Evolutionary conservation across 2,888 invertebrate genomes (phyloP).

Genomic region (Portevinia maculata): DNA sequence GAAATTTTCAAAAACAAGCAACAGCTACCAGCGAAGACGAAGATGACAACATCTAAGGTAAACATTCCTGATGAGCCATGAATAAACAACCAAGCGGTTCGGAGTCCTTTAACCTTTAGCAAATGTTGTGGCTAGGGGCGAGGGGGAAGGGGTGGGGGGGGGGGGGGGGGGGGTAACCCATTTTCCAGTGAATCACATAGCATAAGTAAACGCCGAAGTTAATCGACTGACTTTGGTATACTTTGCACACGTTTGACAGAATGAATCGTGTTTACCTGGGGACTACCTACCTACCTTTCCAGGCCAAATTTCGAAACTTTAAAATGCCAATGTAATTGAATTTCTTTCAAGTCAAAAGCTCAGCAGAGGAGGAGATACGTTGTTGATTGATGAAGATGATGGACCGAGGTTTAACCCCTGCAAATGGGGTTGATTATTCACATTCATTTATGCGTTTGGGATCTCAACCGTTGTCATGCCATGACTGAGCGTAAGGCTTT

Average conservation of each 20-base stretch:
- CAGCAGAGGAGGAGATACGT: conserved; percentile 16
- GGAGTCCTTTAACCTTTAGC: neutral
- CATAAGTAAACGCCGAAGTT: conserved; percentile 57
- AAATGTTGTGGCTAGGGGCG: too few species aligned
- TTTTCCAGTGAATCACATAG: conserved; percentile 31
- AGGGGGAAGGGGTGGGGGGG: too few species aligned
- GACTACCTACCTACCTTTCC: conserved; percentile 25
- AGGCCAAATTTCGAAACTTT: conserved; percentile 38
- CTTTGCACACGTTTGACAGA: conserved; percentile 4
- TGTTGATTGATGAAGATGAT: conserved; percentile 71
- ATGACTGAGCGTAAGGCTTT: conserved; percentile 38
- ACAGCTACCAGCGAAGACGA: conserved; percentile 38
- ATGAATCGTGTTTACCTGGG: conserved; percentile 53
- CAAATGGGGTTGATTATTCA: conserved; percentile 65
- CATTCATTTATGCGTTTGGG: conserved; percentile 16
- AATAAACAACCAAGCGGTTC: conserved; percentile 48
- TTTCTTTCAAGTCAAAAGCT: conserved; percentile 51
- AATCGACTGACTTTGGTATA: conserved; percentile 49
- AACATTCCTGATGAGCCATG: conserved; percentile 56
- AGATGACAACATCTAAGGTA: conserved; percentile 6
- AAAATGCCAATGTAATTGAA: conserved; percentile 67
- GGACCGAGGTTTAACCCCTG: conserved; percentile 59
- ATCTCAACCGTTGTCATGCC: conserved; percentile 20
- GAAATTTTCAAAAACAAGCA: conserved; percentile 63
- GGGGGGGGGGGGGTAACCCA: conserved; percentile 15